phyloP scores from a whole-genome alignment of 1,140 invertebrate genomes.

The Heliothis virescens region DNA sequence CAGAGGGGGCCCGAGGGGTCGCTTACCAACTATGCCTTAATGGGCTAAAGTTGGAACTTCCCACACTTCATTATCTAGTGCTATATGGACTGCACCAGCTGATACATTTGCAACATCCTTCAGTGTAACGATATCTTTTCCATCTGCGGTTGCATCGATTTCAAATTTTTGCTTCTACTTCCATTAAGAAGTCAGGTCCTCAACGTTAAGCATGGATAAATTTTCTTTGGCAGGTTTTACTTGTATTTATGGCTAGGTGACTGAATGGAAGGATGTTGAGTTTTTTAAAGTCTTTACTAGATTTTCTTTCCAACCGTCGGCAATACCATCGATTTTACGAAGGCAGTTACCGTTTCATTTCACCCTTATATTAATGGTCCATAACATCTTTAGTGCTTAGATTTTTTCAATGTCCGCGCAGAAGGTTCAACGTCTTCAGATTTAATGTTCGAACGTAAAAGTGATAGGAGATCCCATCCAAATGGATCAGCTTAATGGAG shows the following conservation, averaged over 20 bases:
- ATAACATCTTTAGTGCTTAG: constrained; percentile 9
- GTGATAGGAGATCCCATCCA: constrained; percentile 54
- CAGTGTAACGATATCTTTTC: neutral
- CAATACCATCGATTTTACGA: neutral
- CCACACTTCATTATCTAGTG: constrained; percentile 54
- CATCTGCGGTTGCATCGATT: no score
- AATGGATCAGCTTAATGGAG: constrained; percentile 50
- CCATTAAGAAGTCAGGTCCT: neutral
- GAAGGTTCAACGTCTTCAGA: constrained; percentile 8
- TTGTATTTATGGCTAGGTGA: no score
- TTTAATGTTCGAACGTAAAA: constrained; percentile 55
- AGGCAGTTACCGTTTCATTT: constrained; percentile 15
- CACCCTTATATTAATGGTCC: constrained; percentile 18
- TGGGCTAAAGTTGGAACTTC: constrained; percentile 51
- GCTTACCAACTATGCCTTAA: constrained; percentile 53
- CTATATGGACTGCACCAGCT: constrained; percentile 19
- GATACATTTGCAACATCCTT: neutral
- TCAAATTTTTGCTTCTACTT: no score
- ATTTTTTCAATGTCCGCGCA: constrained; percentile 21
- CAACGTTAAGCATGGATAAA: neutral
- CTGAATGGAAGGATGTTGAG: no score
- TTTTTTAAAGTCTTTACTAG: neutral
- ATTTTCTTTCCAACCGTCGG: neutral
- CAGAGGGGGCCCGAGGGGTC: constrained; percentile 1
- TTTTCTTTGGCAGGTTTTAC: neutral